Conservation (phyloP, 2,888 invertebrate species). For the Ypsolopha sequella region DNA sequence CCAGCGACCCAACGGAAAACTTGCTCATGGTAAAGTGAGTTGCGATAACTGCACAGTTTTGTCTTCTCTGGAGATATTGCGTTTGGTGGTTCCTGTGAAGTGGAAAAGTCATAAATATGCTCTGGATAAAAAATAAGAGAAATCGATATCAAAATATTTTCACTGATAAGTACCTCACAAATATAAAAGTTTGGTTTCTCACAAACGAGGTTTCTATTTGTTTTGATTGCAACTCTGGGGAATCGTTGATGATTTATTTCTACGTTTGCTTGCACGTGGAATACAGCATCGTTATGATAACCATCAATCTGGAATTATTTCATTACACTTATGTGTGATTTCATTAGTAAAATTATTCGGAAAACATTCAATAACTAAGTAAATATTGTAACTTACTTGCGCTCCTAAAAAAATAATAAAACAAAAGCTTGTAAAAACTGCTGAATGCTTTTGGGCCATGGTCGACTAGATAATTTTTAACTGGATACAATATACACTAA, state of each 20-base stretch:
- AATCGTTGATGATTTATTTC: slow-evolving; percentile 42
- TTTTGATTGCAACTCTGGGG: slow-evolving; percentile 29
- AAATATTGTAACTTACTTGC: not conserved
- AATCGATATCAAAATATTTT: no score
- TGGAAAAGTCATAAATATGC: not conserved
- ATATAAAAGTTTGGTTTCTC: slow-evolving; percentile 44
- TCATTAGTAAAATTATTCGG: no score
- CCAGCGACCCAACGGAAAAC: slow-evolving; percentile 59
- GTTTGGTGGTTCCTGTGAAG: slow-evolving; percentile 39
- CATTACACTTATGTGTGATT: no score
- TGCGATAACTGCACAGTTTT: slow-evolving; percentile 52
- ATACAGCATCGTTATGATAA: slow-evolving; percentile 27
- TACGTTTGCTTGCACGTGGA: slow-evolving; percentile 25
- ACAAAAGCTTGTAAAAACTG: no score
- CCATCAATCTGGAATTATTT: no score
- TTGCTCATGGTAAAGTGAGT: slow-evolving; percentile 45
- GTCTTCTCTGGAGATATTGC: slow-evolving; percentile 25
- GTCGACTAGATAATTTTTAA: no score
- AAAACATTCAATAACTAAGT: slow-evolving; percentile 23
- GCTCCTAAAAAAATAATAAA: not conserved
- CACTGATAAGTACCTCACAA: slow-evolving; percentile 24
- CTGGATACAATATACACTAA: no score
- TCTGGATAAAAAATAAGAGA: not conserved
- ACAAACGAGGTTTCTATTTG: slow-evolving; percentile 28
- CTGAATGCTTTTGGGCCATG: no score